Evolutionary conservation across 2,113 vertebrate genomes (phyloP).

Genomic region (Scomber scombrus): DNA sequence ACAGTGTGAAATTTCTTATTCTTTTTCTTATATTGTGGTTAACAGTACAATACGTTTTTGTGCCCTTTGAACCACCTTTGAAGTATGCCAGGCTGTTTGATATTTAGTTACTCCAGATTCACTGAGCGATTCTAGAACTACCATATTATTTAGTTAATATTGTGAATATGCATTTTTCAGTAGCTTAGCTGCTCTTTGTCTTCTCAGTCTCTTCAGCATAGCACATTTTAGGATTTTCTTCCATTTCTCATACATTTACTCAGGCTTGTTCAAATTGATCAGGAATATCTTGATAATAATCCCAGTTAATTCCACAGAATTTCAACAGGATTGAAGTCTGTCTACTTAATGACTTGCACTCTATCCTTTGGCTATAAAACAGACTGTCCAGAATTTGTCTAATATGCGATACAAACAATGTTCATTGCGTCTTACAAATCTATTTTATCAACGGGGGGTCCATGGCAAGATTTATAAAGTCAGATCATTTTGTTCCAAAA

Average conservation of each 20-base stretch:
- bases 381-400: neutral
- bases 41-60: neutral
- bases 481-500: neutral
- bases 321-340: neutral
- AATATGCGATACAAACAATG: neutral
- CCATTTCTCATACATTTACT: neutral
- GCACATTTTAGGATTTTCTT: neutral
- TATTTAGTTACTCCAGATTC: neutral
- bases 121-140: neutral
- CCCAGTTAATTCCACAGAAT: neutral
- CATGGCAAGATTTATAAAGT: neutral
- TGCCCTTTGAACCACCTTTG: neutral
- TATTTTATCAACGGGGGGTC: neutral
- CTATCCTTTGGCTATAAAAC: neutral
- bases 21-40: constrained; percentile 23
- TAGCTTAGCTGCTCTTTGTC: neutral
- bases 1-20: constrained; percentile 44
- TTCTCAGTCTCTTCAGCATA: neutral
- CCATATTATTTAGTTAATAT: neutral
- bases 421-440: neutral
- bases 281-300: neutral
- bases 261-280: neutral
- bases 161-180: neutral
- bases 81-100: neutral
- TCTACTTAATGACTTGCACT: neutral